Conservation (phyloP, 1,140 invertebrate genomes). For the Bombus soroeensis region DNA sequence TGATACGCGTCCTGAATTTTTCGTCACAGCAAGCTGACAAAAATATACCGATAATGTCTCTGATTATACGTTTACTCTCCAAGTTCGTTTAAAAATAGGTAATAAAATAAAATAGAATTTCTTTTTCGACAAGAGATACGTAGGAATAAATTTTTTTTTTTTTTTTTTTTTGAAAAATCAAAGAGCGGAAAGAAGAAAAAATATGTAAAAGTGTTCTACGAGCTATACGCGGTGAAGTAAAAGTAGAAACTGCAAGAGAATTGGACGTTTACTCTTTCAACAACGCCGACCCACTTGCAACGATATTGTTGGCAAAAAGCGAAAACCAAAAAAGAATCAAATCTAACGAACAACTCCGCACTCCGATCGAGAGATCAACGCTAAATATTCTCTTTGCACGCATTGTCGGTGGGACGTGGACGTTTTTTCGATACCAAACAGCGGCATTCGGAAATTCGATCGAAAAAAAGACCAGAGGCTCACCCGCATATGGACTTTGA, state of each 20-base stretch:
- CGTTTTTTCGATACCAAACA: constrained; percentile 6
- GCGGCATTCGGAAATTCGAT: constrained; percentile 32
- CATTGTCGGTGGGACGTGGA: background rate
- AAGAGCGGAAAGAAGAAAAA: background rate
- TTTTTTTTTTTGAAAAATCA: background rate
- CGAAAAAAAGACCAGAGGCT: constrained; percentile 3
- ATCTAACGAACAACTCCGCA: constrained; percentile 12
- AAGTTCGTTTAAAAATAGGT: background rate
- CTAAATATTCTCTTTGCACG: constrained; percentile 8
- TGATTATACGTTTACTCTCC: background rate
- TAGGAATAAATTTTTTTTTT: background rate
- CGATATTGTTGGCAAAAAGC: background rate
- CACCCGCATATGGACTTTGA: constrained; percentile 6
- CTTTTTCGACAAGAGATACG: background rate
- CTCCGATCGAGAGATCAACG: constrained; percentile 5
- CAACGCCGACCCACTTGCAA: constrained; percentile 7
- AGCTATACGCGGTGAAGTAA: background rate
- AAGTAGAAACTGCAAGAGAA: background rate
- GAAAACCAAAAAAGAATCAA: constrained; percentile 23
- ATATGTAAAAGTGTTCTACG: background rate
- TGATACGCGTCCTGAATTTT: too few relatives aligned
- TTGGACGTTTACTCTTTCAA: background rate
- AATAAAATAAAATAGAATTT: background rate
- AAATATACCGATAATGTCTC: background rate
- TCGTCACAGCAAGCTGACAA: too few relatives aligned